Conservation (phyloP, 2,113 vertebrate genomes). For the Chlamydotis undulata region DNA sequence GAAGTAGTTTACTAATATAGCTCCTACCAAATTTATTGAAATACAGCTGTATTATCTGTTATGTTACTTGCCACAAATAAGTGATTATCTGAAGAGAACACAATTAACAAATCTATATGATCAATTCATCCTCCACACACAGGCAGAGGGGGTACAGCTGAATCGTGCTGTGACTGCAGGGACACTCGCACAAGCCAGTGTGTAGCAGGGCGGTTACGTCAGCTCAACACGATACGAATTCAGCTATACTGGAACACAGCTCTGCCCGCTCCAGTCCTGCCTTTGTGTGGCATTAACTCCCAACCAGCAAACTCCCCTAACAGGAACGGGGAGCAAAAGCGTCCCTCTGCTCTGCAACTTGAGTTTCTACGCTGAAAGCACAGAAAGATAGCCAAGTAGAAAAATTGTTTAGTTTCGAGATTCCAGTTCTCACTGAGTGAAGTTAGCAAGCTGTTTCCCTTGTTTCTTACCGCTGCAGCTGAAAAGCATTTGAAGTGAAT, state of each 20-base stretch:
- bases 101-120: not conserved
- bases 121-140: too few species aligned
- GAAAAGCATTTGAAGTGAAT: not conserved
- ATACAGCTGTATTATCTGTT: not conserved
- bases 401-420: not conserved
- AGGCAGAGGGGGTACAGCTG: not conserved
- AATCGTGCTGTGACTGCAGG: not conserved
- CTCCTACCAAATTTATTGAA: not conserved
- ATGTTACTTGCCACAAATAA: not conserved
- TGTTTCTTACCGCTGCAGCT: not conserved
- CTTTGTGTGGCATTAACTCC: not conserved
- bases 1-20: not conserved
- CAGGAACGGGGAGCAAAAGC: not conserved
- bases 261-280: not conserved
- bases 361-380: not conserved
- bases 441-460: not conserved
- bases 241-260: not conserved
- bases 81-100: not conserved
- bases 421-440: not conserved
- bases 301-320: not conserved
- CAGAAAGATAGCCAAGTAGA: not conserved
- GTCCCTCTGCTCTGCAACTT: not conserved
- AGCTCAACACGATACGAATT: not conserved
- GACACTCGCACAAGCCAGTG: not conserved
- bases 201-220: fast-evolving